Percentiles rank a stretch among this genome's conserved stretches.
Conservation (phyloP, 1,140 invertebrate species). For the Hypsibius dujardini region DNA sequence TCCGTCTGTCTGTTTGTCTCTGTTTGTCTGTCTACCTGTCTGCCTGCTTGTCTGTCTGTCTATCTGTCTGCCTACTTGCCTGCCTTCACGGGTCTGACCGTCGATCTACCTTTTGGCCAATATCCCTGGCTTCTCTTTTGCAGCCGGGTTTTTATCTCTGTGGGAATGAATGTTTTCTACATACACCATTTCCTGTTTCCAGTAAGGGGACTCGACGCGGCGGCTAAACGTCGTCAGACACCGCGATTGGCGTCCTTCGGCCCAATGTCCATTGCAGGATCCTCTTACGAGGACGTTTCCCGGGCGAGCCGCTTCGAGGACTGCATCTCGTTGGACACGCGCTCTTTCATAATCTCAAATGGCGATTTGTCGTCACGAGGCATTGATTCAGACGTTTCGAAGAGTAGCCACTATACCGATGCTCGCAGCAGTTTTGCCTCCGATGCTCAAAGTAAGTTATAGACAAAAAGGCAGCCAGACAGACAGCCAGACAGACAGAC, state of each 20-base stretch:
- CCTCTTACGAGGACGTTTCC: neutral
- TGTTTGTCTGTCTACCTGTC: no score
- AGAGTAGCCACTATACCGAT: neutral
- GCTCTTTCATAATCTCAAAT: neutral
- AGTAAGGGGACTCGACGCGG: neutral
- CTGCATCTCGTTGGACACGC: slow-evolving; percentile 11
- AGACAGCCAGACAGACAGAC: no score
- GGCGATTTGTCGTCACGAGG: neutral
- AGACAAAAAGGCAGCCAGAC: neutral
- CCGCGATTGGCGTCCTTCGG: slow-evolving; percentile 12
- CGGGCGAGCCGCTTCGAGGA: neutral
- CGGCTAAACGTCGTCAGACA: neutral
- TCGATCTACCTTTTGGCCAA: no score
- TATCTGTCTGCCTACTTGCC: no score
- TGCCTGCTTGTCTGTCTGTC: no score
- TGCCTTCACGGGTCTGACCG: no score
- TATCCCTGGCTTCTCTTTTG: no score
- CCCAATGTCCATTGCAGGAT: slow-evolving; percentile 8
- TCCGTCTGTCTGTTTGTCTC: no score
- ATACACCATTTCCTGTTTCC: no score
- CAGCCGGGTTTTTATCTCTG: no score
- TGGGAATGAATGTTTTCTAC: no score
- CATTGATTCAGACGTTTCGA: neutral
- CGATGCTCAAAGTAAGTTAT: neutral
- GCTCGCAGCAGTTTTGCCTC: neutral